These are phyloP conservation scores for Asarcornis scutulata DNA, from an alignment of 2,113 vertebrate species.

Conservation along the genomic window DNA sequence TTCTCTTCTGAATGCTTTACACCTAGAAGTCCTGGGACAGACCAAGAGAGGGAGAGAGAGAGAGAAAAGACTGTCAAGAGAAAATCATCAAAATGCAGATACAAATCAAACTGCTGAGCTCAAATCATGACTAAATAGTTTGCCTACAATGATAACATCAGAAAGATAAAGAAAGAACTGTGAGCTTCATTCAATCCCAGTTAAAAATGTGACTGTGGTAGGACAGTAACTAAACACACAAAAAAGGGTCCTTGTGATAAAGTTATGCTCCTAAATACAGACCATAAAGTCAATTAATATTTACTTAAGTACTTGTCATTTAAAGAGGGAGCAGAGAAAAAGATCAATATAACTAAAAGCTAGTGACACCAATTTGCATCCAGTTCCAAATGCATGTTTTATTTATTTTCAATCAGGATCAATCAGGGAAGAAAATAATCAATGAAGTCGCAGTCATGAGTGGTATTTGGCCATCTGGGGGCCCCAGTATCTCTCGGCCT, in stretches of 20 bases:
- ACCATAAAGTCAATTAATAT: conserved; percentile 58
- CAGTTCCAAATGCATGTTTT: conserved; percentile 84
- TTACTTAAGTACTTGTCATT: conserved; percentile 66
- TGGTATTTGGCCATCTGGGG: conserved; percentile 92
- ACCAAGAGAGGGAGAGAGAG: background rate
- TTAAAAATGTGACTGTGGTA: conserved; percentile 10
- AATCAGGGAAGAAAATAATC: conserved; percentile 90
- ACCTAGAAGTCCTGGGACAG: background rate
- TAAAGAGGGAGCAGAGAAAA: conserved; percentile 84
- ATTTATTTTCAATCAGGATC: conserved; percentile 92
- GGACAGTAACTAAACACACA: conserved; percentile 5
- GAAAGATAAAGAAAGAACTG: conserved; percentile 42
- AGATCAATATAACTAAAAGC: conserved; percentile 81
- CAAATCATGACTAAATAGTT: conserved; percentile 46
- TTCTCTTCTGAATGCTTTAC: background rate
- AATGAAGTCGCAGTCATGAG: conserved; percentile 85
- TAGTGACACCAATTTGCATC: conserved; percentile 82
- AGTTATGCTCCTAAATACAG: conserved; percentile 27
- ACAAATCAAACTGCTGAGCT: conserved; percentile 32
- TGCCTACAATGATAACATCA: conserved; percentile 36
- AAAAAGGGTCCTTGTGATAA: conserved; percentile 16
- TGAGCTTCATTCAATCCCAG: conserved; percentile 27
- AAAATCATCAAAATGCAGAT: conserved; percentile 38
- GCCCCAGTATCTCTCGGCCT: conserved; percentile 75
- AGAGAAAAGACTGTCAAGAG: background rate